Conservation (phyloP, 2,888 invertebrate species). For the Lydus trimaculatus region DNA sequence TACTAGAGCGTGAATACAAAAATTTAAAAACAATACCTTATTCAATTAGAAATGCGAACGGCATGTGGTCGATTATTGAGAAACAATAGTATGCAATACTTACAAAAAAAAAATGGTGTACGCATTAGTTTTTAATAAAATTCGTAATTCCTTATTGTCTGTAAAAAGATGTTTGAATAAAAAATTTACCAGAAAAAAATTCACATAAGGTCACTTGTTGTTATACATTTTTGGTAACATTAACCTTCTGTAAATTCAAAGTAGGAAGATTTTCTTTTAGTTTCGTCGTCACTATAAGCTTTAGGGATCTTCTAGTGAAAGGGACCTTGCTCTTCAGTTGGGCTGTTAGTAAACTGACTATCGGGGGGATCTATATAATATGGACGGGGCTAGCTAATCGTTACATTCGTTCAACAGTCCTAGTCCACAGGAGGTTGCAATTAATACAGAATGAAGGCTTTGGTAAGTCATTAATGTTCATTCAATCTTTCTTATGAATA, state of each 20-base stretch:
- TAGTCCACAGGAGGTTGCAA: conserved; percentile 57
- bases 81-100: background rate
- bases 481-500: conserved; percentile 2
- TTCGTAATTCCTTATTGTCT: background rate
- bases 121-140: background rate
- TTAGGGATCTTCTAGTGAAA: conserved; percentile 50
- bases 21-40: background rate
- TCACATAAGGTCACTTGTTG: background rate
- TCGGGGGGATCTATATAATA: conserved; percentile 56
- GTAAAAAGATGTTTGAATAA: background rate
- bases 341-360: conserved; percentile 37
- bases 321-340: conserved; percentile 58
- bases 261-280: conserved; percentile 18
- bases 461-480: conserved; percentile 51
- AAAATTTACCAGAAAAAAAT: background rate
- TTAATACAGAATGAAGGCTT: conserved; percentile 52
- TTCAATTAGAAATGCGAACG: conserved; percentile 1
- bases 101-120: background rate
- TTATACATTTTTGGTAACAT: conserved; percentile 11
- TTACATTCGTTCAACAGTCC: conserved; percentile 57
- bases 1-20: conserved; percentile 2
- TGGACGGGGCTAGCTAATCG: conserved; percentile 43
- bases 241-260: conserved; percentile 8
- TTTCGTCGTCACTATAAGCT: conserved; percentile 26
- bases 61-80: conserved; percentile 1